phyloP scores from a whole-genome alignment of 2,888 invertebrate genomes.

The Leptarthrus brevirostris region DNA sequence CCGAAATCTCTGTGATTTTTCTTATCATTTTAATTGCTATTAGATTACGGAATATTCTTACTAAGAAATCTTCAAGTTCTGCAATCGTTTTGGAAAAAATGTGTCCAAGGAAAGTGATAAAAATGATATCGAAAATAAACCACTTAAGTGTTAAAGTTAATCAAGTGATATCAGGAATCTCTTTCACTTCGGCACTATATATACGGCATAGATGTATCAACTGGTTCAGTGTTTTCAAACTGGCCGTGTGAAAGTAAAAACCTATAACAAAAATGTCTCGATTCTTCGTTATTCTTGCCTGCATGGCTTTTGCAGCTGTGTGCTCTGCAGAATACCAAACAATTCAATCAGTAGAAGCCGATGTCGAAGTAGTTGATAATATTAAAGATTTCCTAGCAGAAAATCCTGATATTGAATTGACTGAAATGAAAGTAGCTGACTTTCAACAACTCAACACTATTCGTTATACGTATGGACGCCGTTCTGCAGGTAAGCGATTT shows the following conservation, averaged over 20 bases:
- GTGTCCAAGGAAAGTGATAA: too few species aligned
- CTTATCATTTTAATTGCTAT: too few species aligned
- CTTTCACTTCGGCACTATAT: background rate
- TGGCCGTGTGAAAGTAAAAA: too few species aligned
- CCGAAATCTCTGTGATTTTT: too few species aligned
- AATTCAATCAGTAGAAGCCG: background rate
- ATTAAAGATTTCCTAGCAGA: slow-evolving; percentile 26
- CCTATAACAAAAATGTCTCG: background rate
- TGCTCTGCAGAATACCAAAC: background rate
- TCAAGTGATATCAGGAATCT: too few species aligned
- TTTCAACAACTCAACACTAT: background rate
- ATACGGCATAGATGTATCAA: background rate
- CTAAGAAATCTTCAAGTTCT: too few species aligned
- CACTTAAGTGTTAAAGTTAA: too few species aligned
- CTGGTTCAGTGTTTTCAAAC: background rate
- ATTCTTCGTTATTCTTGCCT: background rate
- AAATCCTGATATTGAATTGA: slow-evolving; percentile 30
- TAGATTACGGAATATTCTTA: too few species aligned
- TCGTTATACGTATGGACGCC: slow-evolving; percentile 19
- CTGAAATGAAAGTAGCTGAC: slow-evolving; percentile 26
- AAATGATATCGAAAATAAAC: too few species aligned
- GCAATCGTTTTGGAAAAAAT: too few species aligned
- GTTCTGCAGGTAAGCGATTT: background rate
- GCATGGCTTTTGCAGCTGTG: background rate
- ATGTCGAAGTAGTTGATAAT: slow-evolving; percentile 38